phyloP scores from a whole-genome alignment of 2,888 invertebrate species.

The Glaucopsyche alexis region DNA sequence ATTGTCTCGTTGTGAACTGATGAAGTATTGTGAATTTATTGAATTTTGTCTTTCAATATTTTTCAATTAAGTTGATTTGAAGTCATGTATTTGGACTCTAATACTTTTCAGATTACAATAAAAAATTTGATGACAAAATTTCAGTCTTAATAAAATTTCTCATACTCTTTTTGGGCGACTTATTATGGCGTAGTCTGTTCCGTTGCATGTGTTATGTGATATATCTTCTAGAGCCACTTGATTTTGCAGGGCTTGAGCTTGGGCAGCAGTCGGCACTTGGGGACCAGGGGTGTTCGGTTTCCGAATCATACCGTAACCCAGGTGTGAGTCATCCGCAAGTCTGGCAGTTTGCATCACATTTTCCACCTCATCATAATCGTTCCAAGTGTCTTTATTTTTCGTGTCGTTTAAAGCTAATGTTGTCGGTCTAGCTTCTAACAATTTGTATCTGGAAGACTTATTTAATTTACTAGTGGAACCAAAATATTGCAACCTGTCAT shows the following conservation, averaged over 20 bases:
- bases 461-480: conserved; percentile 86
- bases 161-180: conserved; percentile 90
- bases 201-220: conserved; percentile 86
- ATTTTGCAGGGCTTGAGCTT: conserved; percentile 70
- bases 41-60: not conserved
- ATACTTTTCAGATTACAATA: conserved; percentile 1
- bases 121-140: conserved; percentile 44
- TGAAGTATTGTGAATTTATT: not conserved
- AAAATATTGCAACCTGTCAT: conserved; percentile 90
- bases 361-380: conserved; percentile 89
- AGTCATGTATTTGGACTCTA: not conserved
- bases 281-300: conserved; percentile 81
- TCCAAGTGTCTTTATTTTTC: conserved; percentile 79
- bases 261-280: conserved; percentile 75
- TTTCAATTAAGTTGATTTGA: not conserved
- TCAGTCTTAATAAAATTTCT: conserved; percentile 53
- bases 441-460: conserved; percentile 84
- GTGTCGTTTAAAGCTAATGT: conserved; percentile 68
- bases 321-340: conserved; percentile 88
- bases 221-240: conserved; percentile 75
- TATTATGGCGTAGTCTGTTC: conserved; percentile 89
- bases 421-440: conserved; percentile 82
- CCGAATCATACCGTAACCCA: conserved; percentile 88
- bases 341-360: conserved; percentile 85
- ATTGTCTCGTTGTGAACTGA: no score